Percentiles rank a stretch among this genome's conserved stretches.
These are phyloP conservation scores for Caenorhabditis doughertyi DNA, from an alignment of 2,888 invertebrate species.

Conservation along the genomic window DNA sequence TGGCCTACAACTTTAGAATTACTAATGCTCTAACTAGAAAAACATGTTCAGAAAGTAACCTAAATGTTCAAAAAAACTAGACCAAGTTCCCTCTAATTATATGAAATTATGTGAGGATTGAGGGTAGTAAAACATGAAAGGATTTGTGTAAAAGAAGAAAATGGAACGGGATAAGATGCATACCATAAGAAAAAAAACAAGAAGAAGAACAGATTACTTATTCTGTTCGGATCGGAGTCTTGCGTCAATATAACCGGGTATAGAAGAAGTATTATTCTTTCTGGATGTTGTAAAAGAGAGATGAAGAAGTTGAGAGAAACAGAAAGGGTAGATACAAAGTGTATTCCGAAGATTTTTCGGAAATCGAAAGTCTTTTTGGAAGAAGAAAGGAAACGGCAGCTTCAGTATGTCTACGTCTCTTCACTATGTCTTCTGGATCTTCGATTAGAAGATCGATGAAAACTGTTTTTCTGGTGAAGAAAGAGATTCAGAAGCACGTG, in stretches of 20 bases:
- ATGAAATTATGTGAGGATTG: conserved; percentile 39
- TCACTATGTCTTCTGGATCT: background rate
- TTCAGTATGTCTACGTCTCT: conserved; percentile 19
- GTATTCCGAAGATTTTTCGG: conserved; percentile 36
- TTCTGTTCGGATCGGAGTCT: background rate
- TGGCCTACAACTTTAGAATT: too few relatives aligned
- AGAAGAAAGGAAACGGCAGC: conserved; percentile 4
- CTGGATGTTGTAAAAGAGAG: conserved; percentile 24
- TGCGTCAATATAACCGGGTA: background rate
- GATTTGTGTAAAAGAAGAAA: conserved; percentile 1
- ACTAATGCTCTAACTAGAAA: background rate
- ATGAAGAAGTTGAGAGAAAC: background rate
- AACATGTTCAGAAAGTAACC: background rate
- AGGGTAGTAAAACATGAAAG: conserved; percentile 17
- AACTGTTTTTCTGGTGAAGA: conserved; percentile 29
- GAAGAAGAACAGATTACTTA: conserved; percentile 18
- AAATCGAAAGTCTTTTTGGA: conserved; percentile 49
- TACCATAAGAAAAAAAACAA: conserved; percentile 15
- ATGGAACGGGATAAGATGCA: background rate
- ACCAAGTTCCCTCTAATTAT: conserved; percentile 37
- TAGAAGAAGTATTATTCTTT: conserved; percentile 27
- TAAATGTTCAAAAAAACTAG: conserved; percentile 1
- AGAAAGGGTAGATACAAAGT: conserved; percentile 11
- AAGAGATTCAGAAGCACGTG: too few relatives aligned
- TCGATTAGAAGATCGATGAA: background rate